Evolutionary conservation across 1,140 invertebrate genomes (phyloP), one percentile per base, ranked within the genome.

Genomic region (Diabrotica undecimpunctata): DNA sequence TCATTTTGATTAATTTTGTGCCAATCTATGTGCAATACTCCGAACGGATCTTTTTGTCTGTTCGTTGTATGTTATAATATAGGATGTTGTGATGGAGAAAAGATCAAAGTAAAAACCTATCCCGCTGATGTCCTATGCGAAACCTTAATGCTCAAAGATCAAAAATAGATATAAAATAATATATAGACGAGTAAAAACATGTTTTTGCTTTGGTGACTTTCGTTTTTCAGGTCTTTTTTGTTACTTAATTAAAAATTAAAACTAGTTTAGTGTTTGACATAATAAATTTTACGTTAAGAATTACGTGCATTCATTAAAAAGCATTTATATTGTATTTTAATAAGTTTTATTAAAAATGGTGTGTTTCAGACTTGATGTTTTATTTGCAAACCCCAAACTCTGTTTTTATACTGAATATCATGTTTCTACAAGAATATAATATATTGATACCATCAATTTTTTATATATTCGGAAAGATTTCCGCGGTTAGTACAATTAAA

Each of bases 271-370:
- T 64, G 68, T 70, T 68, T 70, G 64, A 70, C 37, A 67, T 70
- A 70, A 66, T 58, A 53, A 66, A 66, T 54, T 58, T 61, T 72
- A 70, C 57, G 14, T 64, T 58, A 61, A 37, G 60, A 66, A 64
- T 58, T 67, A 64, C 66, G 66, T 72, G 70, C 68, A 72, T 75
- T 74, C 69, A 70, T 70, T 72, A 64, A 62, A 71, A 64, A 70
- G 74, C 73, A 76, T 76, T 76, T 76, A 71, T 66, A 71, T 73
- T 75, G 74, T 77, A 75, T 73, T 75, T 72, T 73, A 74, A 75
- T 75, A 74, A 75, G 75, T 75, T 74, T 75, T 73, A 75, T 77
- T 77, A 77, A 77, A 74, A 75, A 75, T 75, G 75, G 75, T 77
- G 75, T 77, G 75, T 77, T 77, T 72, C 66, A 75, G 66, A 60